Conservation (phyloP, 2,797 vertebrate genomes). For the Brachyalestes nurse region DNA sequence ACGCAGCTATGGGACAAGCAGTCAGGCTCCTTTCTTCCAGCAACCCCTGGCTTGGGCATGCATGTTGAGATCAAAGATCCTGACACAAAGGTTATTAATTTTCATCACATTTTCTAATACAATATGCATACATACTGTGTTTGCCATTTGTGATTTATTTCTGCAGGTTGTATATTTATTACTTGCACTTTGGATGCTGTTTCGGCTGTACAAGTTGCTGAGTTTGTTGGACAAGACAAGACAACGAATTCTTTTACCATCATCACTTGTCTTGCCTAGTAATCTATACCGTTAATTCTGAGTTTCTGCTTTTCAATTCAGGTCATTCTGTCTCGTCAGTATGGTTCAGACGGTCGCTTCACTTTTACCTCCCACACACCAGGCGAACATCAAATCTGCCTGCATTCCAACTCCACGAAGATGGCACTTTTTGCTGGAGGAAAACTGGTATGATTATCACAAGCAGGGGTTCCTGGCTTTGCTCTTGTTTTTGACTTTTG, state of each 20-base stretch:
- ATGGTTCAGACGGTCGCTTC: conserved; percentile 93
- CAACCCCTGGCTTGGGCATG: conserved; percentile 94
- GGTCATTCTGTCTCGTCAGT: conserved; percentile 92
- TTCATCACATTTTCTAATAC: background rate
- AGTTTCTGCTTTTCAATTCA: conserved; percentile 54
- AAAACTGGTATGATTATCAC: conserved; percentile 82
- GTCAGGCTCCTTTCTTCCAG: conserved; percentile 84
- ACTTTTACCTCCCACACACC: conserved; percentile 96
- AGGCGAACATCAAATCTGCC: conserved; percentile 94
- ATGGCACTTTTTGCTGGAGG: conserved; percentile 92
- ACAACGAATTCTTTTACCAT: background rate
- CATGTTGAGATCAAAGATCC: conserved; percentile 95
- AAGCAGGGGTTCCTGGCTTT: background rate
- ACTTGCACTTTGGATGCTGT: too few relatives aligned
- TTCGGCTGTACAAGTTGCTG: background rate
- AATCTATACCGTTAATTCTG: background rate
- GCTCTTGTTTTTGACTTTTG: background rate
- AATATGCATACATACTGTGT: background rate
- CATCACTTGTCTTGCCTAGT: background rate
- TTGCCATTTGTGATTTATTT: background rate
- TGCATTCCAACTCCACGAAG: conserved; percentile 95
- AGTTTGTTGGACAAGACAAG: too few relatives aligned
- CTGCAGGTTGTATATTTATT: background rate
- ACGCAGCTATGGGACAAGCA: conserved; percentile 96
- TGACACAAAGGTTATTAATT: conserved; percentile 82